These are phyloP conservation scores for Euproctis similis DNA, from an alignment of 2,888 invertebrate genomes.

Conservation along the genomic window DNA sequence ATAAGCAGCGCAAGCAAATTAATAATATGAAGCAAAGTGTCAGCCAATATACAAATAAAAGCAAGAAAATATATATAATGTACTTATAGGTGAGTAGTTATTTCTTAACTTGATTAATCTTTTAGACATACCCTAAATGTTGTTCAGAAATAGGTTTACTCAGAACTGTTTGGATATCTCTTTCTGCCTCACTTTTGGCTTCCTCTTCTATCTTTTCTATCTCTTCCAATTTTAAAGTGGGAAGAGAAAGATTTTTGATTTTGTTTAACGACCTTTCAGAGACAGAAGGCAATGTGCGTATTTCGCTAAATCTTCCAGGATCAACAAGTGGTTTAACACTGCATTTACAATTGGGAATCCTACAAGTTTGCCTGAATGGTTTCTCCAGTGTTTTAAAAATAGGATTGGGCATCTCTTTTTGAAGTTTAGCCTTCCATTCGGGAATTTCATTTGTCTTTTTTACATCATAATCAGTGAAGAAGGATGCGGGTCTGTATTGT, in stretches of 20 bases:
- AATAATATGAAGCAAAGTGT: slow-evolving; percentile 26
- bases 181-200: slow-evolving; percentile 48
- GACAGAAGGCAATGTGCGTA: slow-evolving; percentile 49
- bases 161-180: slow-evolving; percentile 34
- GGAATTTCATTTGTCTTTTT: slow-evolving; percentile 50
- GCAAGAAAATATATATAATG: slow-evolving; percentile 25
- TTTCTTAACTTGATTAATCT: slow-evolving; percentile 9
- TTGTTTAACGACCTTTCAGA: slow-evolving; percentile 51
- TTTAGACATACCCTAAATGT: slow-evolving; percentile 74
- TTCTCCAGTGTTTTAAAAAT: slow-evolving; percentile 48
- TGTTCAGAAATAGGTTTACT: slow-evolving; percentile 71
- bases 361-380: slow-evolving; percentile 50
- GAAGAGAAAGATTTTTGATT: slow-evolving; percentile 60
- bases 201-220: slow-evolving; percentile 38
- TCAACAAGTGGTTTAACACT: slow-evolving; percentile 37
- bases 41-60: slow-evolving; percentile 39
- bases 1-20: slow-evolving; percentile 17
- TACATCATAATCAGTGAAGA: slow-evolving; percentile 43
- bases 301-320: slow-evolving; percentile 46
- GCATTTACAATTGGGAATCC: slow-evolving; percentile 67
- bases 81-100: no score
- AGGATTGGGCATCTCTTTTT: slow-evolving; percentile 50
- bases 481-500: slow-evolving; percentile 61
- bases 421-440: slow-evolving; percentile 60
- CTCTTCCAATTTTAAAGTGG: slow-evolving; percentile 61